phyloP scores from a whole-genome alignment of 2,797 vertebrate genomes.

The Lithobates pipiens region DNA sequence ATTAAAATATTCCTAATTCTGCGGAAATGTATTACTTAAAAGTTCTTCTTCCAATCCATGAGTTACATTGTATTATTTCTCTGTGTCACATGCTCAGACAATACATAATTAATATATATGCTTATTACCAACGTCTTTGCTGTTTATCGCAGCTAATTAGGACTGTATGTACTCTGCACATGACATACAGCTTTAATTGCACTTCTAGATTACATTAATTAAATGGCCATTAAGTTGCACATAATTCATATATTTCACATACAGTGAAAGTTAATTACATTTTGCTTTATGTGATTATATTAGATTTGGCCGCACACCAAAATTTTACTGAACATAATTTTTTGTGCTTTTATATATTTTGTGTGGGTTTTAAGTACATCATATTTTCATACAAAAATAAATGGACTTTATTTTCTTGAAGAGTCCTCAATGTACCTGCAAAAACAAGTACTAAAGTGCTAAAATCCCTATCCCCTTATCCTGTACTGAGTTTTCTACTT shows the following conservation, averaged over 20 bases:
- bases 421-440: too few species aligned
- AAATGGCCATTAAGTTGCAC: slow-evolving; percentile 24
- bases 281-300: slow-evolving; percentile 1
- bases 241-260: slow-evolving; percentile 2
- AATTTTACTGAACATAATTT: neutral
- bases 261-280: neutral
- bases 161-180: neutral
- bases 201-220: slow-evolving; percentile 19
- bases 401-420: too few species aligned
- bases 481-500: too few species aligned
- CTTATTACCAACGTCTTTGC: neutral
- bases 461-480: too few species aligned
- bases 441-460: too few species aligned
- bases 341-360: neutral
- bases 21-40: neutral
- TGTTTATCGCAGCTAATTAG: slow-evolving; percentile 32
- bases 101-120: slow-evolving; percentile 32
- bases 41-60: neutral
- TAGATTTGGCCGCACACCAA: neutral
- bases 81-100: neutral
- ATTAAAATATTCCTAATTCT: neutral
- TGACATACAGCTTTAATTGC: slow-evolving; percentile 24
- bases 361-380: neutral
- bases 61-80: neutral
- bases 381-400: too few species aligned